Conservation (phyloP, 2,113 vertebrate species). For the Sceloporus tristichus region DNA sequence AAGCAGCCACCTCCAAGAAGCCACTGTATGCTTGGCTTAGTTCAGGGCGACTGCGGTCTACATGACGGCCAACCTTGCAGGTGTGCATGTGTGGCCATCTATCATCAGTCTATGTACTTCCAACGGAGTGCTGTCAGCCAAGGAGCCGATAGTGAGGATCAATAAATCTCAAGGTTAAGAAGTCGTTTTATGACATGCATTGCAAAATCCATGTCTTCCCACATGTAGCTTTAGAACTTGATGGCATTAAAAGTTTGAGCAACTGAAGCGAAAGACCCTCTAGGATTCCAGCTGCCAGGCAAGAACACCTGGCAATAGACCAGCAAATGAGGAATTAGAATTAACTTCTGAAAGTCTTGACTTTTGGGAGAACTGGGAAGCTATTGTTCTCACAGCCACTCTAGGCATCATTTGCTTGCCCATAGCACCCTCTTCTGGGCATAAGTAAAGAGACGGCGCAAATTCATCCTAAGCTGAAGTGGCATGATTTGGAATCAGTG, state of each 20-base stretch:
- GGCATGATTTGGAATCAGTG: neutral
- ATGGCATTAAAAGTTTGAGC: constrained; percentile 19
- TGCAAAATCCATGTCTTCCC: constrained; percentile 52
- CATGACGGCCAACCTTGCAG: neutral
- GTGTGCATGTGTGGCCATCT: neutral
- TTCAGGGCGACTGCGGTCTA: neutral
- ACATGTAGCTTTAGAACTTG: neutral
- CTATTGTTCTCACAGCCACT: neutral
- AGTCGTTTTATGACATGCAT: constrained; percentile 30
- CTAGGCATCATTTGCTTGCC: rapidly evolving
- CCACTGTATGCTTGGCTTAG: neutral
- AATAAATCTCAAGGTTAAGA: constrained; percentile 49
- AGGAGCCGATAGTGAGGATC: constrained; percentile 19
- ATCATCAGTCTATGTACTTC: neutral
- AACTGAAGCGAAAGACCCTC: rapidly evolving
- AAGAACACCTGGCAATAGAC: constrained; percentile 11
- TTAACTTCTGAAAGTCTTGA: neutral
- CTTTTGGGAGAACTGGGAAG: neutral
- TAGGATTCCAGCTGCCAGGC: neutral
- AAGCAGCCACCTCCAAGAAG: rapidly evolving
- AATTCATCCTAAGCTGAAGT: neutral
- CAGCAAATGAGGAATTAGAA: rapidly evolving
- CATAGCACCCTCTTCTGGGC: constrained; percentile 74
- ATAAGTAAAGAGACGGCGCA: neutral
- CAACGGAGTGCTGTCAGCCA: constrained; percentile 3